Conservation (phyloP, 2,113 vertebrate species). For the Scopus umbretta region DNA sequence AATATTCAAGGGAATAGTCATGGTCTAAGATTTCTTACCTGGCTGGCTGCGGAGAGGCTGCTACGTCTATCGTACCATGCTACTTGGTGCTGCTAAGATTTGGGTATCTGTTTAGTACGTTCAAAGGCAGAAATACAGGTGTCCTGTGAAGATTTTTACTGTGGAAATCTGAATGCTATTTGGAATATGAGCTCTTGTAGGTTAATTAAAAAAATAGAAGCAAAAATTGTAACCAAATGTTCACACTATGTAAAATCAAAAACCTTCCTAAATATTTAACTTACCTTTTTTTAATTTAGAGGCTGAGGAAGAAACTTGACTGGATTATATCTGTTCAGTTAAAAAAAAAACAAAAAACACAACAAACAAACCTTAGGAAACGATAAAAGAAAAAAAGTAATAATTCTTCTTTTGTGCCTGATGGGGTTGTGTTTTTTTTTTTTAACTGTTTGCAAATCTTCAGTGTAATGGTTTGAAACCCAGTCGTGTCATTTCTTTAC, state of each 20-base stretch:
- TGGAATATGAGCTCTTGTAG: background rate
- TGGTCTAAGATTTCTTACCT: background rate
- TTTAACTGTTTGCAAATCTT: conserved; percentile 81
- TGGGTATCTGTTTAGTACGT: background rate
- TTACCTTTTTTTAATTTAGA: background rate
- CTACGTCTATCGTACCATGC: background rate
- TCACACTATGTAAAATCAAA: background rate
- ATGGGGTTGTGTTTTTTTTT: conserved; percentile 55
- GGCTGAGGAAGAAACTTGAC: background rate
- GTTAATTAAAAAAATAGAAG: background rate
- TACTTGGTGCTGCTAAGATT: background rate
- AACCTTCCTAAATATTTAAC: background rate
- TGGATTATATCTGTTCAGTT: background rate
- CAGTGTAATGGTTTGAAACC: conserved; percentile 80
- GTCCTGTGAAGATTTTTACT: background rate
- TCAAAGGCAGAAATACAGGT: background rate
- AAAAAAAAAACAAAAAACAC: background rate
- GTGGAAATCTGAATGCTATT: background rate
- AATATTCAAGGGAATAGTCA: background rate
- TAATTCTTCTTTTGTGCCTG: conserved; percentile 59
- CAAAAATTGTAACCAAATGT: background rate
- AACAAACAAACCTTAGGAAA: background rate
- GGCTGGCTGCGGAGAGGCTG: background rate
- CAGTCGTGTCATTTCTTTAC: conserved; percentile 77
- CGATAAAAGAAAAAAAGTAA: background rate